Percentiles rank a stretch among this genome's conserved stretches.
Evolutionary conservation across 2,113 vertebrate species (phyloP).

Genomic region (Oncorhynchus clarkii): DNA sequence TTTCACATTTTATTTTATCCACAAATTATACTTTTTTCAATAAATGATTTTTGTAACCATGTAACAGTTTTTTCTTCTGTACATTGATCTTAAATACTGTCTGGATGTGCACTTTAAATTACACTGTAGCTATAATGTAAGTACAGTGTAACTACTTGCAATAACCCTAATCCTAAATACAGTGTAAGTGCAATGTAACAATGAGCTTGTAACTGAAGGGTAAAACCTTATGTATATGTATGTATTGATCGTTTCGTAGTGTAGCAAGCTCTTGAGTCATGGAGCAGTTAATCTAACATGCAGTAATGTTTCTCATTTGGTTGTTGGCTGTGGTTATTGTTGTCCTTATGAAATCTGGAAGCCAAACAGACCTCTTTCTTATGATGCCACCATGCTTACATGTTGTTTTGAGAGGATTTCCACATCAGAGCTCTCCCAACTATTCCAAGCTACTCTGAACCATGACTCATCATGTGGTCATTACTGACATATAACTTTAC

Average conservation of each 20-base stretch:
- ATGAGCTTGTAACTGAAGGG: too few relatives aligned
- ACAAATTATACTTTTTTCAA: conserved; percentile 63
- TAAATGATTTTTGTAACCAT: conserved; percentile 71
- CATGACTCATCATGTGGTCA: conserved; percentile 65
- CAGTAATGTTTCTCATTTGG: neutral
- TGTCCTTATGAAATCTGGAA: neutral
- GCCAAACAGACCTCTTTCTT: neutral
- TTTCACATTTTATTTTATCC: conserved; percentile 55
- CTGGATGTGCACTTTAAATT: neutral
- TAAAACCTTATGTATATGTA: too few relatives aligned
- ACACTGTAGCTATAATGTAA: too few relatives aligned
- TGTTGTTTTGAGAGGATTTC: conserved; percentile 7
- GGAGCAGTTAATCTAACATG: too few relatives aligned
- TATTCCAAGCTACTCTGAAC: conserved; percentile 58
- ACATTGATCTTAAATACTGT: neutral
- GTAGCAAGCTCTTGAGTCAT: too few relatives aligned
- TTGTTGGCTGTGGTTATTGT: conserved; percentile 23
- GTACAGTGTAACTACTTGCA: too few relatives aligned
- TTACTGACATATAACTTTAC: conserved; percentile 45
- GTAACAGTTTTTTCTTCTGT: neutral
- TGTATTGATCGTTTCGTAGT: too few relatives aligned
- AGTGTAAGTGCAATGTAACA: too few relatives aligned
- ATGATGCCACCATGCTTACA: neutral
- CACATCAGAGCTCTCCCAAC: conserved; percentile 49
- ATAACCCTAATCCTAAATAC: too few relatives aligned